Conservation (phyloP, 2,797 vertebrate species). For the Arctocebus calabarensis region DNA sequence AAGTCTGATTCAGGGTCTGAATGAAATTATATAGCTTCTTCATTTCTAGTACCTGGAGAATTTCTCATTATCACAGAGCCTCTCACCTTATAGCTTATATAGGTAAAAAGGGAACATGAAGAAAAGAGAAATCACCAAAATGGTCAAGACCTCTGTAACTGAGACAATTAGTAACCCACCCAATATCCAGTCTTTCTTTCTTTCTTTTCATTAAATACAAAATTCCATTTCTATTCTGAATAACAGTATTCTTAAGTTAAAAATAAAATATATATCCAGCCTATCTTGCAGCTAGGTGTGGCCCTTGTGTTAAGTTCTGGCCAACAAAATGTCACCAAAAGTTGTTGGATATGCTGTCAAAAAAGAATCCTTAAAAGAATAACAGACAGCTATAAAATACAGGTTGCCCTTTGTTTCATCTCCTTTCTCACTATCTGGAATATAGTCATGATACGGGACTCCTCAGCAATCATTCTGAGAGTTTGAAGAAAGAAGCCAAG, state of each 20-base stretch:
- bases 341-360: neutral
- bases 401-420: neutral
- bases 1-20: slow-evolving; percentile 37
- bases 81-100: neutral
- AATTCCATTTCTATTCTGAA: neutral
- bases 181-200: neutral
- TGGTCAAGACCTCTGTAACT: neutral
- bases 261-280: neutral
- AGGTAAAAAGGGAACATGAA: slow-evolving; percentile 1
- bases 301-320: neutral
- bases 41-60: slow-evolving; percentile 43
- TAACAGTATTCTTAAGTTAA: neutral
- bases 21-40: neutral
- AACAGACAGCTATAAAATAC: neutral
- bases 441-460: neutral
- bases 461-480: neutral
- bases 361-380: neutral
- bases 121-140: neutral
- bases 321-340: neutral
- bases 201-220: neutral
- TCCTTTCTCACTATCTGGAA: neutral
- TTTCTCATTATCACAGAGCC: neutral
- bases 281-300: slow-evolving; percentile 9
- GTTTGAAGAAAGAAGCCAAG: neutral
- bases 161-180: neutral